phyloP scores from a whole-genome alignment of 2,797 vertebrate genomes.

The Cercopithecus mitis region DNA sequence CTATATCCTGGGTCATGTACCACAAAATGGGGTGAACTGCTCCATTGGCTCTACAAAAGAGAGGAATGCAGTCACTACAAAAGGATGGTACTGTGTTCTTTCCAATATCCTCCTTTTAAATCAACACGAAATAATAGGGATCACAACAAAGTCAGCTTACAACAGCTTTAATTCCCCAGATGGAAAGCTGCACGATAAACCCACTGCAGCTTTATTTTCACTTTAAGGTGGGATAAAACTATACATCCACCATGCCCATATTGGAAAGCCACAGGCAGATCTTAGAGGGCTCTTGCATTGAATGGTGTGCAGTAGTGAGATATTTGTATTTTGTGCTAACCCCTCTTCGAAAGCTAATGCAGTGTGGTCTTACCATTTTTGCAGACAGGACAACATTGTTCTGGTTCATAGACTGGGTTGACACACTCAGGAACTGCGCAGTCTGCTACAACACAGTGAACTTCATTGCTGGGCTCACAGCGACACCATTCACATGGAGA shows the following conservation, averaged over 20 bases:
- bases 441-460: slow-evolving; percentile 99
- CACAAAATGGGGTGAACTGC: not conserved
- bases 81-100: not conserved
- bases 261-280: slow-evolving; percentile 47
- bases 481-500: slow-evolving; percentile 99
- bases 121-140: slow-evolving; percentile 32
- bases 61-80: slow-evolving; percentile 1
- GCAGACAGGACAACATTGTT: slow-evolving; percentile 99
- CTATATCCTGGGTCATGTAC: not conserved
- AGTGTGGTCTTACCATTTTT: slow-evolving; percentile 95
- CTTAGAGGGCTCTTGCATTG: not conserved
- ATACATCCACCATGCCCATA: not conserved
- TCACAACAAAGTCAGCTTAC: slow-evolving; percentile 21
- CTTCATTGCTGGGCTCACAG: slow-evolving; percentile 99
- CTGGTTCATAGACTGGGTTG: slow-evolving; percentile 99
- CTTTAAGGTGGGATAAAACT: not conserved
- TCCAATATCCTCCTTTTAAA: slow-evolving; percentile 21
- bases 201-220: slow-evolving; percentile 53
- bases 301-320: slow-evolving; percentile 25
- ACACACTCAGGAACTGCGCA: slow-evolving; percentile 99
- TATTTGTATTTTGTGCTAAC: slow-evolving; percentile 61
- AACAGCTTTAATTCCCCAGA: slow-evolving; percentile 41
- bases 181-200: slow-evolving; percentile 27
- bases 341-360: slow-evolving; percentile 81
- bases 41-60: not conserved